These are phyloP conservation scores for Perca schrenkii DNA, from an alignment of 2,113 vertebrate species.

Conservation along the genomic window DNA sequence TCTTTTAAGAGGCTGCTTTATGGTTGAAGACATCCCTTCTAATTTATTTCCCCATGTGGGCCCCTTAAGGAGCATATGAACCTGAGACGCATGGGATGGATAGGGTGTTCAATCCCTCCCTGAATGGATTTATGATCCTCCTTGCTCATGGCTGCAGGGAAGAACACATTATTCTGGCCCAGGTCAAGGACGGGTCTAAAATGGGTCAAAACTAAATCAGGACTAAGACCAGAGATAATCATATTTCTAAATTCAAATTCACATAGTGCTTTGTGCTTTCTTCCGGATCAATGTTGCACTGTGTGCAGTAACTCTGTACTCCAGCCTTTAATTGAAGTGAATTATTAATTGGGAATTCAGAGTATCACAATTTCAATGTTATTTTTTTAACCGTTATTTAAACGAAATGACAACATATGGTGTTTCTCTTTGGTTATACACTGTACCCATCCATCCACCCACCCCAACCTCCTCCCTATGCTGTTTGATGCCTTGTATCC, in stretches of 20 bases:
- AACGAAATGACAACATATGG: not conserved
- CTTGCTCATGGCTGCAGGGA: slow-evolving; percentile 41
- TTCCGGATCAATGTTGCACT: not conserved
- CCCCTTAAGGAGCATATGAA: slow-evolving; percentile 74
- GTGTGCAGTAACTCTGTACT: not conserved
- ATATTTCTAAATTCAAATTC: not conserved
- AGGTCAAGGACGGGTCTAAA: slow-evolving; percentile 53
- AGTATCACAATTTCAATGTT: not conserved
- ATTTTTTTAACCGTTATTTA: not conserved
- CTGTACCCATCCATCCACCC: not conserved
- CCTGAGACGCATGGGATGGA: slow-evolving; percentile 65
- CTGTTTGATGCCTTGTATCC: not conserved
- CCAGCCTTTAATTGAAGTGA: not conserved
- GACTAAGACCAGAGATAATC: not conserved
- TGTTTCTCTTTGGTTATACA: too few species aligned
- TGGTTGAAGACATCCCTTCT: slow-evolving; percentile 71
- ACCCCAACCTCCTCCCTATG: not conserved
- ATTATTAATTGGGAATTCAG: not conserved
- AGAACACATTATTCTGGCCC: slow-evolving; percentile 40
- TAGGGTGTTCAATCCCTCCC: slow-evolving; percentile 35
- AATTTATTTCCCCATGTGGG: slow-evolving; percentile 76
- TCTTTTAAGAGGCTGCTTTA: slow-evolving; percentile 75
- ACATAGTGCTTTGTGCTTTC: not conserved
- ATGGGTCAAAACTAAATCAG: slow-evolving; percentile 25
- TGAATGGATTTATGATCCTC: slow-evolving; percentile 52